Base-by-base conservation (phyloP, 1,140 invertebrate genomes). In the Harpegnathos saltator region DNA sequence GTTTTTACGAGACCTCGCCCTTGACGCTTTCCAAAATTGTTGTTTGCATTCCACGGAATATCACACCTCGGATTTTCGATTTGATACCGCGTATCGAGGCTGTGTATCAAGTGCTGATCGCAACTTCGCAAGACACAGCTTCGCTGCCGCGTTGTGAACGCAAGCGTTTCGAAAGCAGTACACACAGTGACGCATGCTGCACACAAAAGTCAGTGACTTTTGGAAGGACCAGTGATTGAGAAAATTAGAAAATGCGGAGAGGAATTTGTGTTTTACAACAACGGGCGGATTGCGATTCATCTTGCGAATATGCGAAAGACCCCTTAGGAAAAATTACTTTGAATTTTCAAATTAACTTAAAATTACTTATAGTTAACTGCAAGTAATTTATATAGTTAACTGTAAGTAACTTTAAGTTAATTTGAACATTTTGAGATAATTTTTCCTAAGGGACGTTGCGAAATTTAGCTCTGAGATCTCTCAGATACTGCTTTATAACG, bases 61-160 rank as follows among this genome's bases (percentile, higher is more conserved):
- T 80, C 26, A 62, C 38, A 9, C 15, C 14, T 24, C 33, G 15
- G 26, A 17, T 80, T 66, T 68, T 85, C 29, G 38, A n/a, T n/a
- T n/a, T n/a, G n/a, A n/a, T n/a, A n/a, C n/a, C 29, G 29, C 19
- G 29, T 15, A 56, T 44, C 17, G 4, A 33, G n/a, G n/a, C n/a
- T 12, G 14, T 50, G 48, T 1, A 14, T 33, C 44, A 65, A 14
- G 29, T 22, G 52, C 24, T 24, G 9, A 44, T 44, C 9, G 38
- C 38, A 83, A 74, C 54, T 85, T 63, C 56, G 15, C 56, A 61
- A 74, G 66, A 58, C 82, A 58, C 22, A 11, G 14, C 5, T 4
- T 9, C n/a, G n/a, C 52, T 68, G 38, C 73, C 22, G 29, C 33
- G 48, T 66, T 63, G 66, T 26, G 33, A 33, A 15, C 11, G 84